Evolutionary conservation across 2,797 vertebrate genomes (phyloP).

Genomic region (Podarcis siculus): DNA sequence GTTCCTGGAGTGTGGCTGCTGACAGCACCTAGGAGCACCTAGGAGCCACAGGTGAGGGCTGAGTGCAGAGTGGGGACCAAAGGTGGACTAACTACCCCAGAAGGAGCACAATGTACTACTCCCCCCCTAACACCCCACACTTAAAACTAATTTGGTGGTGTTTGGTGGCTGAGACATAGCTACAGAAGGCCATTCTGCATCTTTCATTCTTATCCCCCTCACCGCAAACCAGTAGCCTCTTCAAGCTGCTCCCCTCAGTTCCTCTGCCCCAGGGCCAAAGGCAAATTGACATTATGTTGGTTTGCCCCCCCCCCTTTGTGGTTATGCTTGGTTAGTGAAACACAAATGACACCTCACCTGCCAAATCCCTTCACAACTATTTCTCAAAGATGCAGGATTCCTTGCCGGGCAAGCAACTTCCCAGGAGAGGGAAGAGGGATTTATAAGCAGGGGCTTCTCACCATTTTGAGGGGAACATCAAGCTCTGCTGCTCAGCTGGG

Average conservation of each 20-base stretch:
- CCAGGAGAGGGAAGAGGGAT: constrained; percentile 45
- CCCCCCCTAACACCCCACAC: too few species aligned
- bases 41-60: too few species aligned
- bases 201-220: neutral
- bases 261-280: constrained; percentile 1
- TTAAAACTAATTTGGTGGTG: too few species aligned
- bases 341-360: constrained; percentile 59
- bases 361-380: constrained; percentile 60
- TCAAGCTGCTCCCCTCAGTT: neutral
- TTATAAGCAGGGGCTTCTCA: constrained; percentile 64
- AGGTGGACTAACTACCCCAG: too few species aligned
- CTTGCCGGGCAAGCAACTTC: neutral
- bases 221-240: neutral
- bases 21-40: too few species aligned
- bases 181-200: neutral
- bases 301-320: constrained; percentile 14
- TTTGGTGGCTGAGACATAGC: neutral
- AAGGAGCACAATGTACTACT: too few species aligned
- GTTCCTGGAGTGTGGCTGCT: too few species aligned
- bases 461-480: constrained; percentile 64
- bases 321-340: constrained; percentile 75
- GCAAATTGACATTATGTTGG: constrained; percentile 44
- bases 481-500: constrained; percentile 68
- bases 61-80: too few species aligned
- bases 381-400: constrained; percentile 49